Conservation (phyloP, 2,113 vertebrate genomes). For the Xenopus laevis region DNA sequence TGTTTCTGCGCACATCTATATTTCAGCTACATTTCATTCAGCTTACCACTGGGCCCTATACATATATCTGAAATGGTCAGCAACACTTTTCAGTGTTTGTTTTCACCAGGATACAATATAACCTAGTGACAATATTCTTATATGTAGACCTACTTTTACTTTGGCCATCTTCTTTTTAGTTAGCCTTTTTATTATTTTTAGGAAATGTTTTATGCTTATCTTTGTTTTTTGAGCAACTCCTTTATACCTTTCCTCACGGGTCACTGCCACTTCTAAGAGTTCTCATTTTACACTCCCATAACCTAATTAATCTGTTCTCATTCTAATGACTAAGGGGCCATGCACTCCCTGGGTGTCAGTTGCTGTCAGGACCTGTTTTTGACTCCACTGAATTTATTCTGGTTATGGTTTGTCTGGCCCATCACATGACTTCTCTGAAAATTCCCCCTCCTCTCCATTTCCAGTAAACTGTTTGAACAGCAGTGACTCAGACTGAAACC, state of each 20-base stretch:
- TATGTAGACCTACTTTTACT: no score
- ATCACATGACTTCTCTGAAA: slow-evolving; percentile 99
- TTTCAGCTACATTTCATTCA: no score
- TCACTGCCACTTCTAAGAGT: slow-evolving; percentile 16
- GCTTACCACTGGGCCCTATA: no score
- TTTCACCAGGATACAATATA: no score
- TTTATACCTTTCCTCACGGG: neutral
- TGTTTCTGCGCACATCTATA: no score
- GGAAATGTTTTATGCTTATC: no score
- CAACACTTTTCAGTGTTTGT: no score
- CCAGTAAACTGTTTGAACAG: slow-evolving; percentile 99
- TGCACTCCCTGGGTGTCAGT: slow-evolving; percentile 68
- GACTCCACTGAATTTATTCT: slow-evolving; percentile 88
- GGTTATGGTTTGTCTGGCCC: slow-evolving; percentile 97
- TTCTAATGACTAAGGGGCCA: slow-evolving; percentile 55
- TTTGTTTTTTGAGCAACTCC: no score
- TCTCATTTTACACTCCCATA: slow-evolving; percentile 49
- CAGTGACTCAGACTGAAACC: slow-evolving; percentile 98
- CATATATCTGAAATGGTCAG: no score
- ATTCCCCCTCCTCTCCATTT: slow-evolving; percentile 97
- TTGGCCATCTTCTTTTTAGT: no score
- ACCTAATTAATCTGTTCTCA: slow-evolving; percentile 47
- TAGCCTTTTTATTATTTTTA: no score
- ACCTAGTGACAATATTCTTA: no score
- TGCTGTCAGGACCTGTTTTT: slow-evolving; percentile 75